phyloP scores from a whole-genome alignment of 2,113 vertebrate species.

The Pheucticus melanocephalus region DNA sequence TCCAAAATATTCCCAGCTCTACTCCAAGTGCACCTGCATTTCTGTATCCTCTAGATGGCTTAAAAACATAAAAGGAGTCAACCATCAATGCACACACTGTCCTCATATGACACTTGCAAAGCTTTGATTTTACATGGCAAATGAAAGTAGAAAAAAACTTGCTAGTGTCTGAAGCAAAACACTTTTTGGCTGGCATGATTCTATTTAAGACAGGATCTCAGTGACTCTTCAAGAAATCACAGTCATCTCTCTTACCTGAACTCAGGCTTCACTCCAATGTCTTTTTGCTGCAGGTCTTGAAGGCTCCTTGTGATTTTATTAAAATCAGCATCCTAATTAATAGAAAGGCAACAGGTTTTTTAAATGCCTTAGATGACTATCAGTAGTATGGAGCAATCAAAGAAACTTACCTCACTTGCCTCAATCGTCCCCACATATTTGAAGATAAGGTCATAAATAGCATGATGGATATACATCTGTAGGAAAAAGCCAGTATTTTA shows the following conservation, averaged over 20 bases:
- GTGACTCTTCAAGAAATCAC: neutral
- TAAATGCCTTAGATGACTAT: neutral
- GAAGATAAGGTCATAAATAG: slow-evolving; percentile 92
- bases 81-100: neutral
- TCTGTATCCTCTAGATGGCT: neutral
- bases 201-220: neutral
- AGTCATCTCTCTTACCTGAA: slow-evolving; percentile 82
- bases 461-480: slow-evolving; percentile 94
- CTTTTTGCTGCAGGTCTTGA: slow-evolving; percentile 94
- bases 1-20: neutral
- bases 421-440: slow-evolving; percentile 94
- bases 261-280: slow-evolving; percentile 91
- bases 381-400: neutral
- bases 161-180: neutral
- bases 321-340: slow-evolving; percentile 89
- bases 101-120: neutral
- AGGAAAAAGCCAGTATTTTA: neutral
- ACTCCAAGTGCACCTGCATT: neutral
- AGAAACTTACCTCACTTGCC: slow-evolving; percentile 84
- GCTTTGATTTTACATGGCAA: neutral
- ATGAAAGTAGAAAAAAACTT: neutral
- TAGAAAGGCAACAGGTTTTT: neutral
- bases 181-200: neutral
- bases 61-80: neutral
- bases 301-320: slow-evolving; percentile 95